Evolutionary conservation across 2,888 invertebrate genomes (phyloP).

Genomic region (Shargacucullia verbasci): DNA sequence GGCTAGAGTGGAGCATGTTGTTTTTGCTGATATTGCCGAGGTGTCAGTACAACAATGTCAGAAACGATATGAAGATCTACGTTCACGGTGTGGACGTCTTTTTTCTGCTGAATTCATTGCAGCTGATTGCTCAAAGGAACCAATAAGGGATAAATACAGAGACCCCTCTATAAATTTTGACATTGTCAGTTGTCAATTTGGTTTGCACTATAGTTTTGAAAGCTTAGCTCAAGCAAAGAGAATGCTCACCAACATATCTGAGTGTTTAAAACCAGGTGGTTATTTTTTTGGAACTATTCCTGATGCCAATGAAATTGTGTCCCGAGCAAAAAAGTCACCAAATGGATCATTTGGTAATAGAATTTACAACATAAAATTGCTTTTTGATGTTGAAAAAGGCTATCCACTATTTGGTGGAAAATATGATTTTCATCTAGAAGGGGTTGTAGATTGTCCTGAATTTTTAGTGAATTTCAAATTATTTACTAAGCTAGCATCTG

Average conservation of each 20-base stretch:
- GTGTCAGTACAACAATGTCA: conserved; percentile 97
- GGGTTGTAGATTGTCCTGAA: conserved; percentile 99
- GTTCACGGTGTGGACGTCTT: conserved; percentile 76
- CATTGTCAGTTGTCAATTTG: conserved; percentile 98
- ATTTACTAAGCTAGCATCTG: conserved; percentile 92
- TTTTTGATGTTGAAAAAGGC: conserved; percentile 90
- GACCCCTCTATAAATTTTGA: conserved; percentile 95
- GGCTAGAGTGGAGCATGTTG: conserved; percentile 93
- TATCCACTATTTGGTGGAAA: conserved; percentile 98
- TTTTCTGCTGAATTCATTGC: conserved; percentile 97
- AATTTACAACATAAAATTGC: conserved; percentile 92
- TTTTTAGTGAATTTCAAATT: conserved; percentile 98
- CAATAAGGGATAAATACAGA: conserved; percentile 92
- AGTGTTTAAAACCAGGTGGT: conserved; percentile 96
- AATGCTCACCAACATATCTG: conserved; percentile 97
- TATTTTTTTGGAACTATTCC: conserved; percentile 99
- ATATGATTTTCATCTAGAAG: conserved; percentile 98
- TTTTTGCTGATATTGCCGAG: conserved; percentile 98
- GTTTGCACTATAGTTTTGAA: conserved; percentile 99
- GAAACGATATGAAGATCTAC: conserved; percentile 93
- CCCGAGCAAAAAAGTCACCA: conserved; percentile 89
- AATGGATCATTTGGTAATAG: conserved; percentile 93
- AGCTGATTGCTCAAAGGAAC: conserved; percentile 96
- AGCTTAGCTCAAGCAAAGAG: conserved; percentile 95
- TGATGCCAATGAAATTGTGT: conserved; percentile 97